Percentiles rank a stretch among this genome's conserved stretches.
Conservation (phyloP, 2,888 invertebrate genomes). For the Stenolophus ochropezus region DNA sequence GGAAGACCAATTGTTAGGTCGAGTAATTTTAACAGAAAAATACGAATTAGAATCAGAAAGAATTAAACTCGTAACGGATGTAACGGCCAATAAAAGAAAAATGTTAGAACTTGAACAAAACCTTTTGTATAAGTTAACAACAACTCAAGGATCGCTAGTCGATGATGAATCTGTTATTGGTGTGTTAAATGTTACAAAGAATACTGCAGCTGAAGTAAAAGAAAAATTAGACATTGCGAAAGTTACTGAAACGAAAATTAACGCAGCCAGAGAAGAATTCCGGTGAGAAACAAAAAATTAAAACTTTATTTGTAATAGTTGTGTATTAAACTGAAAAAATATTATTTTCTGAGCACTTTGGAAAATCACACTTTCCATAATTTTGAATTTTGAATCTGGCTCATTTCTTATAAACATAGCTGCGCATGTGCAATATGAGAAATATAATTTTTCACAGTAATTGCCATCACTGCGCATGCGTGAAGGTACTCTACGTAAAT, state of each 20-base stretch:
- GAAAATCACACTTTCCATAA: too few relatives aligned
- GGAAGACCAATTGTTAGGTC: conserved; percentile 90
- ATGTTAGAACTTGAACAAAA: conserved; percentile 91
- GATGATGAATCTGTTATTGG: conserved; percentile 90
- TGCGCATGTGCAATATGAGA: too few relatives aligned
- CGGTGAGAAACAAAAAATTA: too few relatives aligned
- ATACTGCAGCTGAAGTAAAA: conserved; percentile 87
- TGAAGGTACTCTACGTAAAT: too few relatives aligned
- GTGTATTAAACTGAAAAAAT: too few relatives aligned
- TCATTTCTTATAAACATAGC: too few relatives aligned
- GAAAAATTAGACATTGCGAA: conserved; percentile 87
- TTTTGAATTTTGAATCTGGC: too few relatives aligned
- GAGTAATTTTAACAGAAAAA: conserved; percentile 89
- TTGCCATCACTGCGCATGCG: too few relatives aligned
- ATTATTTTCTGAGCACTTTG: too few relatives aligned
- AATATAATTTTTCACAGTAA: too few relatives aligned
- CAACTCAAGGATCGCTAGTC: conserved; percentile 88
- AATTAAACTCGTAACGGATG: conserved; percentile 86
- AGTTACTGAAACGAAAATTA: conserved; percentile 89
- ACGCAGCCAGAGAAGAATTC: conserved; percentile 89
- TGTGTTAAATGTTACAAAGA: conserved; percentile 86
- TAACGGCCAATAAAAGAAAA: conserved; percentile 87
- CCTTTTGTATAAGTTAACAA: conserved; percentile 88
- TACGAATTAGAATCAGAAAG: conserved; percentile 89
- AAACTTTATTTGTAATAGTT: too few relatives aligned